These are phyloP conservation scores for Knipowitschia caucasica DNA, from an alignment of 2,797 vertebrate genomes.

Conservation along the genomic window DNA sequence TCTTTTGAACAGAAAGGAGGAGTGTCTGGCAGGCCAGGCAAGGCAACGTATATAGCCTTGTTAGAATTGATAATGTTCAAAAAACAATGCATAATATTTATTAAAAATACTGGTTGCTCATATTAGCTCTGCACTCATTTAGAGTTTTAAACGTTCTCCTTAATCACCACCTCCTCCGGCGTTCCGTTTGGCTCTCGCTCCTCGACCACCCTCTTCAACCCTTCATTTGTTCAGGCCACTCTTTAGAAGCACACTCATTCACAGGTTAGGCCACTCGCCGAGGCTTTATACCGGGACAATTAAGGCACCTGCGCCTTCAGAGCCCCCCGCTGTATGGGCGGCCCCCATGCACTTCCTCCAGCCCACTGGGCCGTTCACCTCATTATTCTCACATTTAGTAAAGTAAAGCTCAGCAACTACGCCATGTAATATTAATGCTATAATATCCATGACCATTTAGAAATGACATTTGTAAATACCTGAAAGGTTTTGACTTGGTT, in stretches of 20 bases:
- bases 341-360: constrained; percentile 56
- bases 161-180: constrained; percentile 45
- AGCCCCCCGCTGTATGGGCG: constrained; percentile 57
- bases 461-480: too few species aligned
- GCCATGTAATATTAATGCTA: background rate
- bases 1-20: too few species aligned
- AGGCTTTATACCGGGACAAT: constrained; percentile 70
- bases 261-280: constrained; percentile 69
- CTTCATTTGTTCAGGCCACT: constrained; percentile 50
- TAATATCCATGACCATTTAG: too few species aligned
- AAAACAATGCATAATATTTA: too few species aligned
- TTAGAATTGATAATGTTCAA: too few species aligned
- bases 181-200: constrained; percentile 47
- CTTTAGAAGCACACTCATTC: constrained; percentile 66
- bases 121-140: background rate
- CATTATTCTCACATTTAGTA: background rate
- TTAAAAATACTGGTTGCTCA: background rate
- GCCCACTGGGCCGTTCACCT: constrained; percentile 45
- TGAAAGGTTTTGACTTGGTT: too few species aligned
- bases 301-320: constrained; percentile 74
- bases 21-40: too few species aligned
- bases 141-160: background rate
- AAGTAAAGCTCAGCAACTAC: background rate
- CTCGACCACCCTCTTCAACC: constrained; percentile 49
- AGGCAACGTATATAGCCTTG: too few species aligned